Evolutionary conservation across 1,140 invertebrate species (phyloP).

Genomic region (Zaprionus inermis): DNA sequence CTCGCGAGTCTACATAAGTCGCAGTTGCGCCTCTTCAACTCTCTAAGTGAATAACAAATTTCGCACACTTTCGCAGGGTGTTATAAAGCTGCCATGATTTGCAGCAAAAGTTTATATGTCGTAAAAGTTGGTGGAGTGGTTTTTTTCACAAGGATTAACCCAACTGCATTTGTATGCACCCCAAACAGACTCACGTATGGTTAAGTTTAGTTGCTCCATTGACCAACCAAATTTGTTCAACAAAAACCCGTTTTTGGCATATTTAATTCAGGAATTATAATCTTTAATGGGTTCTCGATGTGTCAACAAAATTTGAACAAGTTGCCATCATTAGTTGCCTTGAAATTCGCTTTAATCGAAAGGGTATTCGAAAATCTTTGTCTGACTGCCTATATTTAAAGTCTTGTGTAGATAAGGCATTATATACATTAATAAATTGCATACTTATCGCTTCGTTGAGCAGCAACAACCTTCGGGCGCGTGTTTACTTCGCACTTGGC

Average conservation of each 20-base stretch:
- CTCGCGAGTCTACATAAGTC: slow-evolving; percentile 10
- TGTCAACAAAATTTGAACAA: neutral
- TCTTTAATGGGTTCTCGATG: neutral
- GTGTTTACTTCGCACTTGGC: slow-evolving; percentile 6
- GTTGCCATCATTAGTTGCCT: neutral
- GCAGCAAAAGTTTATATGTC: neutral
- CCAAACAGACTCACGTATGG: neutral
- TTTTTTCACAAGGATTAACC: neutral
- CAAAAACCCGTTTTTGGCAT: neutral
- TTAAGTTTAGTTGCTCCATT: neutral
- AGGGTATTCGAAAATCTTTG: neutral
- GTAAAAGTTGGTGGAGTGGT: neutral
- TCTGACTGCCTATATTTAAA: slow-evolving; percentile 1
- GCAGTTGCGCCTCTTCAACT: slow-evolving; percentile 22
- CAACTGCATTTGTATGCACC: neutral
- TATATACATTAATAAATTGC: slow-evolving; percentile 20
- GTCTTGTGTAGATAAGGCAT: slow-evolving; percentile 8
- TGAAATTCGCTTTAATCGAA: neutral
- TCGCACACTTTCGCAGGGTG: neutral
- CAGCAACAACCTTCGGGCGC: slow-evolving; percentile 24
- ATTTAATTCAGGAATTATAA: neutral
- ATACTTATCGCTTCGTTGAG: slow-evolving; percentile 27
- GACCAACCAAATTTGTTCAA: neutral
- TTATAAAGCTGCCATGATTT: slow-evolving; percentile 1
- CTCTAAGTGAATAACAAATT: slow-evolving; percentile 1